Evolutionary conservation across 1,140 invertebrate species (phyloP), one percentile per base, ranked within the genome.

Genomic region (Dreissena rostriformis): DNA sequence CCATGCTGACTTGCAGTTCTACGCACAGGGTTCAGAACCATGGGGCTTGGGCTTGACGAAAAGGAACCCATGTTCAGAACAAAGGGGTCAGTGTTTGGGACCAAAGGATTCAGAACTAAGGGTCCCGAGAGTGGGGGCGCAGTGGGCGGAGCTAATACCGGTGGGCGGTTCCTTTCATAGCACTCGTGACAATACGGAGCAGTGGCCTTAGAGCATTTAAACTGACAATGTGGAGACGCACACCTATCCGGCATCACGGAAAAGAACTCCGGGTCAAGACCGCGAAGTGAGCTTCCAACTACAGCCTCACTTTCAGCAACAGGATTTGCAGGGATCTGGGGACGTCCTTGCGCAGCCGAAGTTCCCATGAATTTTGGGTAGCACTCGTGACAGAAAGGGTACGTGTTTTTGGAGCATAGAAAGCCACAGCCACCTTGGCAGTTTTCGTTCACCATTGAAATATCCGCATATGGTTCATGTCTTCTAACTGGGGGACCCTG

Each of bases 121-220:
- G 52, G 65, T 65, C 63, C 28, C 7, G 72, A 67, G 72, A 51
- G 55, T 17, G 68, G 63, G 19, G 22, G 29, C 19, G 68, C 57
- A 71, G 75, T 76, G 28, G 65, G 53, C 22, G 29, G 15, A 51
- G 68, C 29, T 15, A 78, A 68, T 1, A 57, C 26, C 5, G 57
- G 19, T 26, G 68, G 68, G 28, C 55, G 57, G 49, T 28, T 49
- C 29, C 52, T 85, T 63, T 72, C 63, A 28, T 39, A 79, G 63
- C 90, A 91, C 19, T 86, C 85, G 82, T 91, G 88, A 72, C 91
- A 92, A 71, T 86, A 91, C 52, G 91, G 91, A 51, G 66, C 88
- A 24, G 90, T 92, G 26, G 89, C 73, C 15, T 67, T 78, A 0
- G 91, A 91, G 22, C 87, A 88, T 26, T 78, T 83, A 67, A 87